A percentile compares a stretch with the other conserved stretches of the same genome.
Conservation (phyloP, 2,888 invertebrate genomes). For the Protonemura montana region DNA sequence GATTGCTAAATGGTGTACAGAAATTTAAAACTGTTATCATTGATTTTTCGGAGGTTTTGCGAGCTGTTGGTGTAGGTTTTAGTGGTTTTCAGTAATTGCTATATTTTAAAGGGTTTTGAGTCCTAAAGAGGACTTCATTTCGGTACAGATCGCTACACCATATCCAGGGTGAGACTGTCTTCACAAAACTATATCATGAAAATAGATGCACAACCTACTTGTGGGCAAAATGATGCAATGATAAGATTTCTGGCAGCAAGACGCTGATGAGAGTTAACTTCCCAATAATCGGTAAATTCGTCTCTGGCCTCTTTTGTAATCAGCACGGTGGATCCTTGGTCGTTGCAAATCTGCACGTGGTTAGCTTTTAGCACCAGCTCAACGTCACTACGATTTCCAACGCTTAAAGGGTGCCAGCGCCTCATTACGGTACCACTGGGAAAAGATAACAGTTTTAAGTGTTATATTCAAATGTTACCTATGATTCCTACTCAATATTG, state of each 20-base stretch:
- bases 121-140: background rate
- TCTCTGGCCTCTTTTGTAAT: conserved; percentile 72
- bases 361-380: conserved; percentile 77
- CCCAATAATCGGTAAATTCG: conserved; percentile 79
- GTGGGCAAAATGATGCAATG: conserved; percentile 82
- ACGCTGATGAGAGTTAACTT: conserved; percentile 67
- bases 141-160: too few relatives aligned
- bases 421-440: conserved; percentile 78
- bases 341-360: conserved; percentile 72
- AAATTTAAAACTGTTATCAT: too few relatives aligned
- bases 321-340: conserved; percentile 60
- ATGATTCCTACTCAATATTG: background rate
- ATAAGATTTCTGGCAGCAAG: conserved; percentile 80
- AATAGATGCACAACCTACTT: too few relatives aligned
- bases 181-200: too few relatives aligned
- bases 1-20: too few relatives aligned
- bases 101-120: too few relatives aligned
- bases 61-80: too few relatives aligned
- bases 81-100: too few relatives aligned
- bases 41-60: too few relatives aligned
- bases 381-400: conserved; percentile 71
- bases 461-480: background rate
- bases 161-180: too few relatives aligned
- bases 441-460: conserved; percentile 47
- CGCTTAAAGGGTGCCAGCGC: conserved; percentile 71